Evolutionary conservation across 2,797 vertebrate genomes (phyloP).

Genomic region (Enteromius anoplus): DNA sequence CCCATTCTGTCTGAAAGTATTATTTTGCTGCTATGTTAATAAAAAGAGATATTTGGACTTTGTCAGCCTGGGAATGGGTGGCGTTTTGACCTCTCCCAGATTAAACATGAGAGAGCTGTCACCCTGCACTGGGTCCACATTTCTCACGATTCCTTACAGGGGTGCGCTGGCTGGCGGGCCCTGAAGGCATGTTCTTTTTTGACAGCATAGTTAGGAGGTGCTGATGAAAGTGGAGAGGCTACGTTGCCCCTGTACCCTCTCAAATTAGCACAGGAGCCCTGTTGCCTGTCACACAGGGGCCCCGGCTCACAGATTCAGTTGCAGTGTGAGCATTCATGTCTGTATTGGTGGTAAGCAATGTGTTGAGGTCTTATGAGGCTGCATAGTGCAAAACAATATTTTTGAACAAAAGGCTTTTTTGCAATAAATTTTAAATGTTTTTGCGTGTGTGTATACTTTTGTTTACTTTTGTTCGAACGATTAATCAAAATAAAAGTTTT

Average conservation of each 20-base stretch:
- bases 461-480: no score
- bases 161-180: conserved; percentile 57
- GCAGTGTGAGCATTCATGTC: conserved; percentile 50
- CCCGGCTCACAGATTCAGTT: conserved; percentile 64
- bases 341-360: conserved; percentile 54
- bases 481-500: no score
- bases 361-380: not conserved
- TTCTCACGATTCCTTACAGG: conserved; percentile 49
- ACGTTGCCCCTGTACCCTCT: conserved; percentile 67
- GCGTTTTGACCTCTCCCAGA: conserved; percentile 27
- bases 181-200: conserved; percentile 63
- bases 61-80: conserved; percentile 37
- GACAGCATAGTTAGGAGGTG: conserved; percentile 80
- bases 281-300: conserved; percentile 67
- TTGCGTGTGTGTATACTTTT: not conserved
- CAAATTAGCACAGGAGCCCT: conserved; percentile 75
- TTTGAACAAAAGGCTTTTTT: not conserved
- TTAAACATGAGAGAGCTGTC: conserved; percentile 27
- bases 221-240: conserved; percentile 80
- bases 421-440: not conserved
- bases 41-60: not conserved
- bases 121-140: conserved; percentile 11
- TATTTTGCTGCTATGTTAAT: not conserved
- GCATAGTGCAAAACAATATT: not conserved
- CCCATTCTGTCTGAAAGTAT: not conserved